A percentile compares a stretch with the other conserved stretches of the same genome.
phyloP scores from a whole-genome alignment of 2,113 vertebrate genomes.

The Callopanchax toddi region DNA sequence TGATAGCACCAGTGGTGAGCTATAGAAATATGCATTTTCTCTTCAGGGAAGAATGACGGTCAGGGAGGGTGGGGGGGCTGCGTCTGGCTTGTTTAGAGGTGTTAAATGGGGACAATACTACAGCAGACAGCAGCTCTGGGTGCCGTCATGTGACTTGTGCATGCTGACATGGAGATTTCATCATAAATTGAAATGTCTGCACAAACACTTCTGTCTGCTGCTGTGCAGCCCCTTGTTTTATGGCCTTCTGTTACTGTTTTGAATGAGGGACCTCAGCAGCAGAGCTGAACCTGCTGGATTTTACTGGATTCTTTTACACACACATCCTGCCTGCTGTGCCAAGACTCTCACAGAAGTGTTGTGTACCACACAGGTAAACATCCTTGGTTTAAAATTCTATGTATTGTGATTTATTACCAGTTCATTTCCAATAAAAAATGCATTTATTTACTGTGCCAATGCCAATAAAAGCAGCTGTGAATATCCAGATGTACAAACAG shows the following conservation, averaged over 20 bases:
- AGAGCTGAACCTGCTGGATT: not conserved
- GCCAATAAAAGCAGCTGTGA: conserved; percentile 1
- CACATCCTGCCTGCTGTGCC: not conserved
- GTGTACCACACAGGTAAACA: no score
- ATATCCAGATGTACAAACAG: conserved; percentile 3
- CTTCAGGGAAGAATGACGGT: conserved; percentile 11
- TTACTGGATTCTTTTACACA: not conserved
- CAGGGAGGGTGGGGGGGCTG: not conserved
- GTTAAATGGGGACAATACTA: not conserved
- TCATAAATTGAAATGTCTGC: not conserved
- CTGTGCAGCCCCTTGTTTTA: not conserved
- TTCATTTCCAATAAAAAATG: not conserved
- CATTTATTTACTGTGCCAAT: not conserved
- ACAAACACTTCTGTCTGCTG: not conserved
- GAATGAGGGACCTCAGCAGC: not conserved
- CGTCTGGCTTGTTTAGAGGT: not conserved
- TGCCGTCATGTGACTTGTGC: conserved; percentile 21
- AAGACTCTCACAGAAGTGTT: not conserved
- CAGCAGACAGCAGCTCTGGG: not conserved
- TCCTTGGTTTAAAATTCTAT: no score
- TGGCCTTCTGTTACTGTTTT: not conserved
- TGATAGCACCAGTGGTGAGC: conserved; percentile 32
- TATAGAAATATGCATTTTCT: conserved; percentile 31
- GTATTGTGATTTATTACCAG: no score
- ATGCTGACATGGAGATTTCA: conserved; percentile 22